Evolutionary conservation across 2,888 invertebrate species (phyloP).

Genomic region (Drosophila infuscata): DNA sequence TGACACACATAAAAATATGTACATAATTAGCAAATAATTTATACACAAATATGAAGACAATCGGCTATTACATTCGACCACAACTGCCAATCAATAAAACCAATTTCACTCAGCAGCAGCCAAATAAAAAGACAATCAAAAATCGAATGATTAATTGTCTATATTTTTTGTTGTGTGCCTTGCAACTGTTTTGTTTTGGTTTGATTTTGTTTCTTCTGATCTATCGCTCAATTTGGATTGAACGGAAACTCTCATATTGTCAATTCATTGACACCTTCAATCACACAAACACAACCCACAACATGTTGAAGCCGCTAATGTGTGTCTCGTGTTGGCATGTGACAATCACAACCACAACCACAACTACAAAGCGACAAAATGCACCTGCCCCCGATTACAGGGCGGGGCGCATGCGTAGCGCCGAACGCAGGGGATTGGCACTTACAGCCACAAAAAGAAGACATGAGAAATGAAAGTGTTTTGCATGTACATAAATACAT

Average conservation of each 20-base stretch:
- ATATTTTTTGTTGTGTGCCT: slow-evolving; percentile 1
- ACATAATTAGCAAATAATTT: not conserved
- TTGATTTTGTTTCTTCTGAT: slow-evolving; percentile 25
- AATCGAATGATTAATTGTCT: slow-evolving; percentile 44
- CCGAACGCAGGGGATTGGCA: slow-evolving; percentile 29
- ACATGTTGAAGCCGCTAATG: slow-evolving; percentile 29
- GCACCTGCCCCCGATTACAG: slow-evolving; percentile 33
- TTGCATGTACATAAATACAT: slow-evolving; percentile 50
- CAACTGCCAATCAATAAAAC: slow-evolving; percentile 32
- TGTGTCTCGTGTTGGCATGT: slow-evolving; percentile 56
- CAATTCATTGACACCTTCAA: slow-evolving; percentile 59
- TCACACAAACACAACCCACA: slow-evolving; percentile 25
- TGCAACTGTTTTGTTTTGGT: slow-evolving; percentile 30
- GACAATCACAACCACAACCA: slow-evolving; percentile 43
- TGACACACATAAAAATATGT: not conserved
- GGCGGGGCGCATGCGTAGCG: slow-evolving; percentile 61
- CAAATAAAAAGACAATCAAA: slow-evolving; percentile 9
- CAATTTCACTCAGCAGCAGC: slow-evolving; percentile 21
- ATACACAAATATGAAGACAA: not conserved
- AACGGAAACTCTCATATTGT: slow-evolving; percentile 44
- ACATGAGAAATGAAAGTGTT: slow-evolving; percentile 65
- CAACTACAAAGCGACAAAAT: slow-evolving; percentile 4
- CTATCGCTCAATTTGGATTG: slow-evolving; percentile 21
- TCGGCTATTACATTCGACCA: slow-evolving; percentile 20
- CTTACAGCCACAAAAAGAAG: slow-evolving; percentile 3